Base-by-base conservation (phyloP, 2,797 vertebrate species). In the Myotis findleyi region DNA sequence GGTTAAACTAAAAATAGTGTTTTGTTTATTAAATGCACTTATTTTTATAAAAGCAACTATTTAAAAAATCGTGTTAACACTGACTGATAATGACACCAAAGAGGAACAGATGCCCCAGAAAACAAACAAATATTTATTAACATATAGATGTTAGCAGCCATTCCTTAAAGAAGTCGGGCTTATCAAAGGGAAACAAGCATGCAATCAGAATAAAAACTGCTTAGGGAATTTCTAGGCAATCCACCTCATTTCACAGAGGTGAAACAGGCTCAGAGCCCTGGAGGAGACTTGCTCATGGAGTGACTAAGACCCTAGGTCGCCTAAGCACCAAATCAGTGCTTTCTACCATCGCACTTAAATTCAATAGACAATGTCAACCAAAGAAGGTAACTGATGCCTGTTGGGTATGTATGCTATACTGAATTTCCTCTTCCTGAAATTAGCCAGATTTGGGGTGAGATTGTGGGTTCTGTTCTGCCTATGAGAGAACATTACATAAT, bases 391-490 rank as follows among this genome's bases (percentile, higher is more conserved):
- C 8, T 55, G 49, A 53, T 81, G 77, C 23, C 64, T 76, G 11
- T 9, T 71, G 47, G 44, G 13, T 87, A 64, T 59, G 41, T 83
- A 8, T 21, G 20, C 16, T 80, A 27, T 47, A 68, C 1, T 72
- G 33, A 77, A 87, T 57, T 77, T 92, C 82, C 17, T 94, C 77
- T 93, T 90, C 80, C 92, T 93, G 49, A 95, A 91, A 82, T 79
- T 6, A 62, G 95, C 38, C 49, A 91, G 59, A 66, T 16, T 23
- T 83, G 30, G 41, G 27, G 47, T 66, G 27, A 91, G n/a, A 30
- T 17, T 88, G 25, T 25, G 47, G 68, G 30, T 30, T 91, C 33
- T 77, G 51, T 30, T 77, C 30, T 90, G 49, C 55, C 72, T 62
- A 72, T 14, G 30, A 89, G 51, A 84, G 68, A 95, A 95, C 59